Base-by-base conservation (phyloP, 2,113 vertebrate species). In the Ptychochromis oligacanthus region DNA sequence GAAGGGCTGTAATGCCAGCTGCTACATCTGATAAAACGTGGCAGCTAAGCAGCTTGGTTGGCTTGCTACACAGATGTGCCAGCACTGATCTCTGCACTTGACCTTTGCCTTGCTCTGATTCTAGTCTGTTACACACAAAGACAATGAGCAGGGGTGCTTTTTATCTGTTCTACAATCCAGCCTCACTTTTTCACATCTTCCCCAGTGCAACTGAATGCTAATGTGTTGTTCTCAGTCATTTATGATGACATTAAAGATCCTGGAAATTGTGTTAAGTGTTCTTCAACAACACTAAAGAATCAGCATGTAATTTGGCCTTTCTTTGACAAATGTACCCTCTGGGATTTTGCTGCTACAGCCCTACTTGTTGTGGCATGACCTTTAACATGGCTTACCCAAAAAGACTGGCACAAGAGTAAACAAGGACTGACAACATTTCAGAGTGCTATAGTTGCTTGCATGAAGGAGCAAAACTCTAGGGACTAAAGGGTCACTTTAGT, bases 51-150 rank as follows among this genome's bases (percentile, higher is more conserved):
- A 24, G 54, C 55, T 46, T 64, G 34, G 24, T 80, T 26, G 3
- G 34, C 31, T 56, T 55, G 12, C 55, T 75, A 3, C 74, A 58
- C 22, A 72, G 22, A 70, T 26, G 17, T 36, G 17, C 22, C 2
- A 7, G 3, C 75, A 52, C 56, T 81, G 59, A 56, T 79, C 67
- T 67, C 60, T 64, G 28, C 62, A 28, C 52, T 9, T 70, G 22
- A 80, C 36, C 82, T 75, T 64, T 49, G 52, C 55, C 81, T 59
- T 12, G 12, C 36, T 60, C 4, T 0, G 20, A 82, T 81, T 75
- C 60, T 79, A 2, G 3, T 55, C 26, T 34, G 72, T 15, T 34
- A 75, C 28, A 85, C 34, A 87, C 76, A 38, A 85, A 70, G 79
- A 26, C 55, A 43, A 13, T 2, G 9, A 64, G 56, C 26, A 20